These are phyloP conservation scores for Papilio demoleus DNA, from an alignment of 2,888 invertebrate genomes.

Conservation along the genomic window DNA sequence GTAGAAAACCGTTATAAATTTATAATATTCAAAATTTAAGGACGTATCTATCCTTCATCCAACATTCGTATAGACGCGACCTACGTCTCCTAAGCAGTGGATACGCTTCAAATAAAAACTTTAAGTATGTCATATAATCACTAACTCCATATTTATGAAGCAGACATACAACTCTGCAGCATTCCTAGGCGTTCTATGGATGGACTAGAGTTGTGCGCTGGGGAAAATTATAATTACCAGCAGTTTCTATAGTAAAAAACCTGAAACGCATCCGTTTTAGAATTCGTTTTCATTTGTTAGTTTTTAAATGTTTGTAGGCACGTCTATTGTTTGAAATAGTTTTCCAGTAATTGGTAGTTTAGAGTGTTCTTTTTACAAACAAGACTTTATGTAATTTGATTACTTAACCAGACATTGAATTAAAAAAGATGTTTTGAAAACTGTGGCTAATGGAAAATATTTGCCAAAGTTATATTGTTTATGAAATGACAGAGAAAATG, in stretches of 20 bases:
- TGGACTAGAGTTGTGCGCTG: slow-evolving; percentile 41
- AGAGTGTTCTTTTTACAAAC: neutral
- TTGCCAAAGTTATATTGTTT: too few relatives aligned
- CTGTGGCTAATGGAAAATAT: too few relatives aligned
- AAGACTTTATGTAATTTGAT: neutral
- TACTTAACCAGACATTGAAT: too few relatives aligned
- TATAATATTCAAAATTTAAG: slow-evolving; percentile 9
- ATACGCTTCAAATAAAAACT: slow-evolving; percentile 57
- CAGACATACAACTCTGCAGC: slow-evolving; percentile 64
- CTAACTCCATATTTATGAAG: slow-evolving; percentile 78
- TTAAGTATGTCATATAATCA: slow-evolving; percentile 68
- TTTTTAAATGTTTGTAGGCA: slow-evolving; percentile 8
- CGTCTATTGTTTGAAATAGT: slow-evolving; percentile 14
- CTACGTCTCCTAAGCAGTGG: neutral
- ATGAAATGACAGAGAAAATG: too few relatives aligned
- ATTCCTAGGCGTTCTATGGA: slow-evolving; percentile 68
- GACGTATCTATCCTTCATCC: slow-evolving; percentile 43
- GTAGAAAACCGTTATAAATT: neutral
- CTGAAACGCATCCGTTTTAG: slow-evolving; percentile 36
- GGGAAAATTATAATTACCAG: slow-evolving; percentile 43
- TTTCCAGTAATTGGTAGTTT: slow-evolving; percentile 5
- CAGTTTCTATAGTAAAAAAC: slow-evolving; percentile 26
- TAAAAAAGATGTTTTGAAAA: too few relatives aligned
- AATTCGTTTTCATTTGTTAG: slow-evolving; percentile 32
- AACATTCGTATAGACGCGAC: slow-evolving; percentile 40